These are phyloP conservation scores for Clupea harengus DNA, from an alignment of 2,113 vertebrate genomes.

Conservation along the genomic window DNA sequence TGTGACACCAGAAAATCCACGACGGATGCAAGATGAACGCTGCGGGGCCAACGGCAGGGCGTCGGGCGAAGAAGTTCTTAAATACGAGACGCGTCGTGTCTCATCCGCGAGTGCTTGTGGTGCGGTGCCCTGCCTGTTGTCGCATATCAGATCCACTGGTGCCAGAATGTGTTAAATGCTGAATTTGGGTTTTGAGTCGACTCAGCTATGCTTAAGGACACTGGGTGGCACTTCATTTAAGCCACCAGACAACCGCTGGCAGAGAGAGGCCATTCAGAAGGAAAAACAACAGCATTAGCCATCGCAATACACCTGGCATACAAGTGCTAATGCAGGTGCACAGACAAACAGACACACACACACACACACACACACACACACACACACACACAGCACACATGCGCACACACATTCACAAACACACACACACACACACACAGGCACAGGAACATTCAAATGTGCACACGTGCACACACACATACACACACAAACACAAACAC, in stretches of 20 bases:
- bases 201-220: background rate
- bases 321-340: background rate
- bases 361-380: conserved; percentile 41
- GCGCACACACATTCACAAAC: conserved; percentile 41
- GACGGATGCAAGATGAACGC: background rate
- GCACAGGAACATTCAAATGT: background rate
- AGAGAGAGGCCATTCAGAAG: background rate
- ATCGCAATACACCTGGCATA: background rate
- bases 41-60: no score
- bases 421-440: conserved; percentile 31
- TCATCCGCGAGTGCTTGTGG: background rate
- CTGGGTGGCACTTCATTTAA: background rate
- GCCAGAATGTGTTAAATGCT: background rate
- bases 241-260: background rate
- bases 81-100: background rate
- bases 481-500: conserved; percentile 31
- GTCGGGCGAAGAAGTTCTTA: background rate
- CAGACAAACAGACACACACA: conserved; percentile 16
- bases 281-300: background rate
- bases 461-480: background rate
- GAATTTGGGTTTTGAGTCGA: background rate
- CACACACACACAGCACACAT: conserved; percentile 27
- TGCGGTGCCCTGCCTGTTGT: conserved; percentile 26
- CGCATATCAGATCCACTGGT: background rate
- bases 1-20: conserved; percentile 58